Evolutionary conservation across 1,140 invertebrate genomes (phyloP), one percentile per base, ranked within the genome.

Genomic region (Bombus balteatus): DNA sequence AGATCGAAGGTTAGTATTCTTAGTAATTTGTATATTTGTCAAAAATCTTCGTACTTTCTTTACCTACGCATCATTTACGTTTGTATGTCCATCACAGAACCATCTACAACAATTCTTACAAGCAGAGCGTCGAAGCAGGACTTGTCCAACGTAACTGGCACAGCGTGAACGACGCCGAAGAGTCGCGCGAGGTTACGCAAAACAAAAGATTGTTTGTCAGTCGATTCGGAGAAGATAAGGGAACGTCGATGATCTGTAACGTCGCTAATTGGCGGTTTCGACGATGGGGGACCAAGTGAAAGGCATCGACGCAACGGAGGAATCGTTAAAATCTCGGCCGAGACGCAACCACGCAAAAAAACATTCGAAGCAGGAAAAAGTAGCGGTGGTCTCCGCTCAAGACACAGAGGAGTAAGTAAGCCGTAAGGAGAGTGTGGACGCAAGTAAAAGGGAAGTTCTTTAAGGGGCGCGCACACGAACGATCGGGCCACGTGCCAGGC

Each of bases 401-500:
- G 34, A 37, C 34, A 65, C 32, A 25, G 53, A 68, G 39, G 59
- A 81, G 57, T 47, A 18, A 47, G 47, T 18, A 47, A 47, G 15
- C 57, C 75, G 81, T 78, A 43, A 80, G 57, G 39, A 65, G 71
- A 57, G 28, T 66, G 70, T 37, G 57, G 59, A 78, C 37, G 66
- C 78, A 72, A 81, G 53, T 22, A 77, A 82, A 79, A 75, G n/a
- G 87, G 80, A n/a, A 15, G n/a, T 82, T 68, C 59, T 82, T 34
- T 74, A 74, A 90, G 81, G 81, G 32, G 59, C 57, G 65, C 68
- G 85, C 79, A 74, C 74, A 80, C 79, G 53, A 47, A 80, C 59
- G 78, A 53, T 43, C 79, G 39, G 34, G 88, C 73, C 89, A 90
- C 89, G 89, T 87, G 89, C 89, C 89, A 28, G 86, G 86, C 89